Percentiles rank a stretch among this genome's conserved stretches.
These are phyloP conservation scores for Parasteatoda tepidariorum DNA, from an alignment of 1,140 invertebrate genomes.

Conservation along the genomic window DNA sequence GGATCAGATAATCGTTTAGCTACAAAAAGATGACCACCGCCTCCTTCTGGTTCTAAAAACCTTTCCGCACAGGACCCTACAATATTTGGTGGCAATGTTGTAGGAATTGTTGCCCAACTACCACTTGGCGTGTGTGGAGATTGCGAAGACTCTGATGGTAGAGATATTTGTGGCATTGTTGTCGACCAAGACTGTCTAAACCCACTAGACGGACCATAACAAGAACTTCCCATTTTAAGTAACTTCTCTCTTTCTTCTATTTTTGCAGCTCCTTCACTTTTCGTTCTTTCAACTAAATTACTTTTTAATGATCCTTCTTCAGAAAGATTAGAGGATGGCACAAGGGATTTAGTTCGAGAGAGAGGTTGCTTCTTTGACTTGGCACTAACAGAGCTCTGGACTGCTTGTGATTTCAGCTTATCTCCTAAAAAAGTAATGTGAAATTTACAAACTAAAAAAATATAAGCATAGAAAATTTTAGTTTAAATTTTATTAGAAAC, in stretches of 20 bases:
- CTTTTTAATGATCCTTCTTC: slow-evolving; percentile 70
- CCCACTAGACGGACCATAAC: not conserved
- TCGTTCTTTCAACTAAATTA: slow-evolving; percentile 38
- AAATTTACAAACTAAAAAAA: too few relatives aligned
- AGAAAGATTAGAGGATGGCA: slow-evolving; percentile 57
- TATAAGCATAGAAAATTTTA: too few relatives aligned
- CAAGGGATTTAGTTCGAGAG: slow-evolving; percentile 63
- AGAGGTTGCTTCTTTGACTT: slow-evolving; percentile 63
- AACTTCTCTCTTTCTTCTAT: slow-evolving; percentile 8
- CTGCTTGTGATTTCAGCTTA: slow-evolving; percentile 55
- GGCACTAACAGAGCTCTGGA: slow-evolving; percentile 43
- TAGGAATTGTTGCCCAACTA: slow-evolving; percentile 57
- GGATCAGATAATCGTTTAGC: slow-evolving; percentile 70
- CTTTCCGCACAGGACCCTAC: slow-evolving; percentile 43
- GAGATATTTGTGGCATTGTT: slow-evolving; percentile 44
- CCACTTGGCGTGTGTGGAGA: not conserved
- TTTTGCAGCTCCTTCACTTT: slow-evolving; percentile 33
- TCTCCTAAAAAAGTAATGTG: slow-evolving; percentile 39
- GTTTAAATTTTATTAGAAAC: too few relatives aligned
- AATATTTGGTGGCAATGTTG: slow-evolving; percentile 56
- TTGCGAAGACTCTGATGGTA: slow-evolving; percentile 27
- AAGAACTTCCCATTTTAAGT: slow-evolving; percentile 23
- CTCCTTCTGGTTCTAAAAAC: slow-evolving; percentile 59
- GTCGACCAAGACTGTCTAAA: slow-evolving; percentile 19
- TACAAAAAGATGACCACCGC: slow-evolving; percentile 67